Evolutionary conservation across 2,113 vertebrate genomes (phyloP).

Genomic region (Brachirus orientalis): DNA sequence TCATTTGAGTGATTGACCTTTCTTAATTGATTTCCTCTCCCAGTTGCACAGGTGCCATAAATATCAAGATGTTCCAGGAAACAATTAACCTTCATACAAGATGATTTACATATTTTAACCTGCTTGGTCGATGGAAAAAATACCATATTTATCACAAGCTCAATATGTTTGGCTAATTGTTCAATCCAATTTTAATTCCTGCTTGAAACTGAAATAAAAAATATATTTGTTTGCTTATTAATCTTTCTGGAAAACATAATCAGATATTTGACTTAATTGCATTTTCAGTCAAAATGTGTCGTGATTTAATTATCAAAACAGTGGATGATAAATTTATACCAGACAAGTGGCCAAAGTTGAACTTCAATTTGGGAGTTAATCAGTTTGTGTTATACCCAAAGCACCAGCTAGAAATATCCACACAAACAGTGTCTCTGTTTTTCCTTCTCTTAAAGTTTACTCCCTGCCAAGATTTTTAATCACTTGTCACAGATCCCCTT

Average conservation of each 20-base stretch:
- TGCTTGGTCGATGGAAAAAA: slow-evolving; percentile 32
- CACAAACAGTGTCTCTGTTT: slow-evolving; percentile 22
- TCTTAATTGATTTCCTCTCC: slow-evolving; percentile 59
- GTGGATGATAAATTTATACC: slow-evolving; percentile 2
- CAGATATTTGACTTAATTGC: slow-evolving; percentile 6
- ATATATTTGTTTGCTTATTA: slow-evolving; percentile 5
- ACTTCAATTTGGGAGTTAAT: slow-evolving; percentile 36
- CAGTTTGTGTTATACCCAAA: slow-evolving; percentile 34
- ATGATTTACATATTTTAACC: slow-evolving; percentile 58
- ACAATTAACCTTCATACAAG: slow-evolving; percentile 65
- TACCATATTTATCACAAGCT: slow-evolving; percentile 10
- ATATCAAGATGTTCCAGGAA: slow-evolving; percentile 67
- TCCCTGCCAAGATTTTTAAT: slow-evolving; percentile 32
- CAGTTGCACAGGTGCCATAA: slow-evolving; percentile 50
- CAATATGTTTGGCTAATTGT: slow-evolving; percentile 6
- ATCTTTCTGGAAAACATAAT: neutral
- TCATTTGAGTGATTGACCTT: slow-evolving; percentile 64
- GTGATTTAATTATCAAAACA: slow-evolving; percentile 22
- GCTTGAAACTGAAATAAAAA: slow-evolving; percentile 1
- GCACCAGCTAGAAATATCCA: slow-evolving; percentile 23
- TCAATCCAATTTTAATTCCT: neutral
- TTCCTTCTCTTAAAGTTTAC: slow-evolving; percentile 32
- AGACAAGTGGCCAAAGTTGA: slow-evolving; percentile 17
- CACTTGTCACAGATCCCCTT: slow-evolving; percentile 47
- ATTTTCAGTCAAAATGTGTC: neutral